Base-by-base conservation (phyloP, 92 coral and sea anemone species). In the Muricea muricata region DNA sequence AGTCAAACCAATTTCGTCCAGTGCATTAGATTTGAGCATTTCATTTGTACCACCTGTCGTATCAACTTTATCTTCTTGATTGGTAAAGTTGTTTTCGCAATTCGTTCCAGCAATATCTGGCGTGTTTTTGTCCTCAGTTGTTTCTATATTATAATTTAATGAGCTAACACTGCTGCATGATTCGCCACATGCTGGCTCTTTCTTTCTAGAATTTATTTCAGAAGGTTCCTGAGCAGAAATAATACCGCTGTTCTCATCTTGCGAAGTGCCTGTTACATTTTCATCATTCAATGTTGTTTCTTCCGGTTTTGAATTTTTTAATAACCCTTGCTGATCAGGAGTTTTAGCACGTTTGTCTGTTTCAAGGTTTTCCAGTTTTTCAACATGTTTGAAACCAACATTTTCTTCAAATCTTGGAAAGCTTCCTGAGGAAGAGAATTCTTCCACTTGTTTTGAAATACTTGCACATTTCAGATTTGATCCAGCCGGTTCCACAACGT, bases 241-340 rank as follows among this genome's bases (percentile, higher is more conserved):
- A 32, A 71, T 6, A 13, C 31, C 42, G 54, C n/a, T 28, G 15
- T 73, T 71, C 37, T 75, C 35, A 25, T 26, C 74, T 33, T 45
- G 39, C 29, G 88, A 32, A 35, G 9, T 15, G 39, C 42, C 29
- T 13, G 34, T 61, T 15, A 28, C 9, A n/a, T 52, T 75, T 48
- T 21, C 66, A 52, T n/a, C 32, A 42, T 50, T 47, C 48, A 41
- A 42, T 25, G 32, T 4, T 0, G 14, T 65, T 65, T 28, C 21
- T 35, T 0, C 92, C 91, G 7, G 94, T 92, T 71, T 72, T 52
- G 56, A 91, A 92, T 18, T 77, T 84, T 61, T 89, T 9, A 75
- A 11, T 31, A 21, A 47, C 23, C 12, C 30, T 25, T 52, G 23
- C 12, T 75, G 1, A 35, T 75, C 65, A 14, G n/a, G 7, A 6